Evolutionary conservation across 92 coral and sea anemone genomes (phyloP), one percentile per base, ranked within the genome.

Genomic region (Umimayanthus chanpuru): DNA sequence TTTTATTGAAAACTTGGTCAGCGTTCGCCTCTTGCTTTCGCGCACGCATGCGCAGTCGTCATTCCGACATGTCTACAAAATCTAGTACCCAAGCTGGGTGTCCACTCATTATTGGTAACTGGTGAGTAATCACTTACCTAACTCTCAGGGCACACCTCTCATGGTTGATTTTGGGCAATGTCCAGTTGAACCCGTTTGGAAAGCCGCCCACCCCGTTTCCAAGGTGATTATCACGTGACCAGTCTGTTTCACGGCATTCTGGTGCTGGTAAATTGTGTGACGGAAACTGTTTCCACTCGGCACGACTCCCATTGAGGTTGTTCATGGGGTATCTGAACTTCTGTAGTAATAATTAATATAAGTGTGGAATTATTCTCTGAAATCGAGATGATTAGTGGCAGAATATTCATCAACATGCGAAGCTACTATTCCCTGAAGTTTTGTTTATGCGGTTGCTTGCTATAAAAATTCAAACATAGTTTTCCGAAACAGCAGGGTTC

Each of bases 141-240:
- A 97, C 89, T 73, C 99, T 88, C 16, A 97, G 85, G 5, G 85
- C 90, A 84, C 99, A 97, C 38, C 88, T 89, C 76, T 97, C 99
- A 68, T 91, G 89, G 64, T 95, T 73, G 50, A 97, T 78, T 77
- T 97, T 91, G 3, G 99, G 99, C n/a, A 97, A 30, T 5, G 97
- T 97, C 99, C 99, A 97, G 89, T 97, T 97, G 89, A 86, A 97
- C 47, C 88, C 88, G 58, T 91, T 94, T 32, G 99, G 94, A 83
- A 92, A 94, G 8, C 99, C 98, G 43, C 99, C 99, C 38, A 88
- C 82, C 9, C 99, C 97, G 77, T 97, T 97, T 76, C 99, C 99
- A 80, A 97, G 97, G 93, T 97, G 99, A 94, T 97, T 97, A 79
- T 97, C 99, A 94, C 98, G 97, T 92, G 99, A 97, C 99, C 99